These are phyloP conservation scores for Drosophila arawakana DNA, from an alignment of 1,140 invertebrate species.

Conservation along the genomic window DNA sequence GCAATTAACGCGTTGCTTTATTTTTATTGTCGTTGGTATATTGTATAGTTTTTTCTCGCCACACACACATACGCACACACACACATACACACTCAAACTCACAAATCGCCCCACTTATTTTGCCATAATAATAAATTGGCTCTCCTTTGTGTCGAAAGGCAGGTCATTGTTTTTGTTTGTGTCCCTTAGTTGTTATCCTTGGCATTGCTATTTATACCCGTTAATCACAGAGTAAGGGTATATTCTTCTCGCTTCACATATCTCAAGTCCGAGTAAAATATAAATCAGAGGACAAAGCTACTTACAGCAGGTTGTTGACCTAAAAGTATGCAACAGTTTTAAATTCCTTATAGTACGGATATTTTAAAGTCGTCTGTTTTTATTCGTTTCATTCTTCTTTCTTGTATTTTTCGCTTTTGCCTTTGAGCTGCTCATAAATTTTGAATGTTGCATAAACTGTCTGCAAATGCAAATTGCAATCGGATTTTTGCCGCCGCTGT, in stretches of 20 bases:
- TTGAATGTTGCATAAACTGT: slow-evolving; percentile 36
- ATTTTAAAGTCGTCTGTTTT: neutral
- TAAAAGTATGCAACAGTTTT: too few species aligned
- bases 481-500: slow-evolving; percentile 1
- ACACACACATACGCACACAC: too few species aligned
- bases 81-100: neutral
- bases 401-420: neutral
- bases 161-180: slow-evolving; percentile 27
- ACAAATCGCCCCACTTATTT: slow-evolving; percentile 48
- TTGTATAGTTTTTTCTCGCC: slow-evolving; percentile 24
- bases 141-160: slow-evolving; percentile 9
- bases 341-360: too few species aligned
- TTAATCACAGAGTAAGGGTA: too few species aligned
- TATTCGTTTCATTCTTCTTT: neutral
- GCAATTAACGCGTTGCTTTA: slow-evolving; percentile 77
- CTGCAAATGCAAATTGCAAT: slow-evolving; percentile 38
- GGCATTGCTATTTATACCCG: neutral
- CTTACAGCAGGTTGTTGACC: too few species aligned
- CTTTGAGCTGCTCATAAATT: slow-evolving; percentile 35
- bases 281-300: too few species aligned
- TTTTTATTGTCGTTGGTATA: slow-evolving; percentile 61
- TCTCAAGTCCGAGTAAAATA: too few species aligned
- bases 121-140: slow-evolving; percentile 45
- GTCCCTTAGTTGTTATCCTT: slow-evolving; percentile 9
- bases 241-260: too few species aligned